Base-by-base conservation (phyloP, 2,797 vertebrate genomes). In the Smutsia gigantea region DNA sequence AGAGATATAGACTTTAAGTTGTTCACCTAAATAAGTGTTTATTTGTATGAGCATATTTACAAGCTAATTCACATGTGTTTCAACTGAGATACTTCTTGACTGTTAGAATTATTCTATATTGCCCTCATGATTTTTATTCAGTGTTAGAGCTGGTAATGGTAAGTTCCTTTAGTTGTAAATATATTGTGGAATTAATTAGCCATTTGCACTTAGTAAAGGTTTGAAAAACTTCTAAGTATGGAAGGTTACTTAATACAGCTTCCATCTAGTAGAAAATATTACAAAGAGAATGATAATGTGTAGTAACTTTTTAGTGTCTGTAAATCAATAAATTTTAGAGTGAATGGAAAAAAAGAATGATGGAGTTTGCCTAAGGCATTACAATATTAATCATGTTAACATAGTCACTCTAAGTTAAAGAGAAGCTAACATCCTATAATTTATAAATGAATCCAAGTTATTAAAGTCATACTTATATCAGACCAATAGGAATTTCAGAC, bases 141-240 rank as follows among this genome's bases (percentile, higher is more conserved):
- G 55, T 83, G 55, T 72, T 83, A 89, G 19, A 55, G 25, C n/a
- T 74, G 25, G 49, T 42, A 87, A 53, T 68, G 55, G 31, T 13
- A 69, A 82, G 57, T 82, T 83, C n/a, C 46, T 87, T 75, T 11
- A 71, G 49, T 0, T 37, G 5, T 87, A 81, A 79, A 59, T 81
- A 12, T 92, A 95, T 96, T 92, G 89, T 92, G 8, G 4, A 68
- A 96, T 94, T 51, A 57, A 95, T 96, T 81, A 94, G 34, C n/a
- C 71, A 91, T 53, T 96, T 95, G 71, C 0, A 92, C 31, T 37
- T 95, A 46, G 74, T 77, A 93, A 71, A 8, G 0, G 53, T 95
- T 87, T 61, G 34, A 92, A 87, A 95, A 82, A 19, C 21, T 88
- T 89, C 21, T 83, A 94, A 89, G 55, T 77, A 90, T 29, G 25